Evolutionary conservation across 2,797 vertebrate species (phyloP).

Genomic region (Clarias laeviceps): DNA sequence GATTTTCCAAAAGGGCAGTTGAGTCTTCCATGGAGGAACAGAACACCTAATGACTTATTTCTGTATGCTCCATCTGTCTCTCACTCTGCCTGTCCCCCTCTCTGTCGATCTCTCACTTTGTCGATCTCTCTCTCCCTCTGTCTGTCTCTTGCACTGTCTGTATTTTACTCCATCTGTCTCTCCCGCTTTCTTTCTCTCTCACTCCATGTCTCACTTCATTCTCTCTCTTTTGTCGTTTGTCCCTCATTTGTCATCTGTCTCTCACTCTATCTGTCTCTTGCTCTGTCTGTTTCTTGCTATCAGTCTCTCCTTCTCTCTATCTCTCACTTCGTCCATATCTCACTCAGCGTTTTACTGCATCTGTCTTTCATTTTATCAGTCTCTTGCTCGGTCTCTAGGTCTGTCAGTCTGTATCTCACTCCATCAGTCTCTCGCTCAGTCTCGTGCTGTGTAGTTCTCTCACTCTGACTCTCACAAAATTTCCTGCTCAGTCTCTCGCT

Average conservation of each 20-base stretch:
- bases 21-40: neutral
- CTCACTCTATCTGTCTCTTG: neutral
- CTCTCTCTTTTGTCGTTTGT: neutral
- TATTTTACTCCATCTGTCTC: neutral
- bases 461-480: too few relatives aligned
- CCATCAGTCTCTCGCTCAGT: neutral
- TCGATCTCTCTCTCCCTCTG: neutral
- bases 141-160: neutral
- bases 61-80: neutral
- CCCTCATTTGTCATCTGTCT: neutral
- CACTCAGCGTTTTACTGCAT: neutral
- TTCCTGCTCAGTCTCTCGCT: neutral
- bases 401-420: neutral
- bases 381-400: too few relatives aligned
- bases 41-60: neutral
- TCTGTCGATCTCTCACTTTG: too few relatives aligned
- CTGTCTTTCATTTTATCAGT: neutral
- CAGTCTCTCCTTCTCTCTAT: neutral
- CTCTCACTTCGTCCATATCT: neutral
- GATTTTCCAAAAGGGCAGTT: neutral
- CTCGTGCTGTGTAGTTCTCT: neutral
- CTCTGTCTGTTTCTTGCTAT: neutral
- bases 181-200: neutral
- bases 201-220: neutral
- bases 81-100: neutral